A percentile compares a stretch with the other conserved stretches of the same genome.
These are phyloP conservation scores for Lithophane socia DNA, from an alignment of 2,888 invertebrate species.

Conservation along the genomic window DNA sequence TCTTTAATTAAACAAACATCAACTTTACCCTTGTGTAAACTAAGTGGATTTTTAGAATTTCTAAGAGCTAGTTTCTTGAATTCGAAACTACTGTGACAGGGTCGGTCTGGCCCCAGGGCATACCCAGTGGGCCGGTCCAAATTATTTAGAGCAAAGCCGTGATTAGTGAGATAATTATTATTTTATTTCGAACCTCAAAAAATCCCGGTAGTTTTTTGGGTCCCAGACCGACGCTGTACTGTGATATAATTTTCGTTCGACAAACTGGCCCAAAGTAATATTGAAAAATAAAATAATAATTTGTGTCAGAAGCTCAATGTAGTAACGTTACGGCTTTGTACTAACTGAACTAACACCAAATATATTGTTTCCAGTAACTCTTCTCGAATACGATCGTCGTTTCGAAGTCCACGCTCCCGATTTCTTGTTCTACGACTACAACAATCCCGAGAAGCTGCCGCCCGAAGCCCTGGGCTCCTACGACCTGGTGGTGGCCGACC, in stretches of 20 bases:
- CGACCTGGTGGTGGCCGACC: constrained; percentile 97
- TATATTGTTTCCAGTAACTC: constrained; percentile 89
- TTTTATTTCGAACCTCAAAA: no score
- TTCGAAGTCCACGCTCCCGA: constrained; percentile 95
- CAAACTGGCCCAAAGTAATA: background rate
- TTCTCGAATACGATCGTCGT: constrained; percentile 96
- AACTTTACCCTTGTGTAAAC: background rate
- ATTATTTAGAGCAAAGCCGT: no score
- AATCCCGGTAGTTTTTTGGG: no score
- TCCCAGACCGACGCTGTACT: no score
- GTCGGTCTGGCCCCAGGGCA: no score
- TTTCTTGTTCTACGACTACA: constrained; percentile 97
- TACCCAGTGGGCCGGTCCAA: no score
- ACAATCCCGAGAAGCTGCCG: constrained; percentile 93
- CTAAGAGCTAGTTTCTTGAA: background rate
- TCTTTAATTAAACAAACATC: background rate
- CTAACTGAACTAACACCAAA: background rate
- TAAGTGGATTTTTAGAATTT: background rate
- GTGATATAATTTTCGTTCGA: background rate
- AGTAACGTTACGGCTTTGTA: background rate
- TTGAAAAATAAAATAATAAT: background rate
- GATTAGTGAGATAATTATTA: no score
- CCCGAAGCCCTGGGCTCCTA: constrained; percentile 91
- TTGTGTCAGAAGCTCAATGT: background rate
- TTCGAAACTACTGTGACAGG: background rate